Evolutionary conservation across 1,140 invertebrate species (phyloP).

Genomic region (Sycophila sp.): DNA sequence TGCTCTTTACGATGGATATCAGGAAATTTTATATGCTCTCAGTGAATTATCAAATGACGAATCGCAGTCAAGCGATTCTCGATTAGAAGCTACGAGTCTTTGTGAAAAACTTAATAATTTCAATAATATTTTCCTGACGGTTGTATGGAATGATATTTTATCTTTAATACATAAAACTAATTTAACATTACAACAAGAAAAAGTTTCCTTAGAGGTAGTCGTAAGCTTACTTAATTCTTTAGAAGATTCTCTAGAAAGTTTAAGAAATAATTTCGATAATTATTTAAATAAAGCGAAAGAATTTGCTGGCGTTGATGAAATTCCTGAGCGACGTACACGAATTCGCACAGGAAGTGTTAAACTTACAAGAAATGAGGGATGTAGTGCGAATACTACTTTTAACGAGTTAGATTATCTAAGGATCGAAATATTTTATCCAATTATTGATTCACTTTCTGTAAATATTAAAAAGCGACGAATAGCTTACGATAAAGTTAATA

Average conservation of each 20-base stretch:
- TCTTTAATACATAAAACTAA: not conserved
- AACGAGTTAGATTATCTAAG: not conserved
- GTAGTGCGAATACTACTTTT: not conserved
- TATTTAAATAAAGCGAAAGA: not conserved
- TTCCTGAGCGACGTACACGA: not conserved
- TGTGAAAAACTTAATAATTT: not conserved
- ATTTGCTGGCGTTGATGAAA: not conserved
- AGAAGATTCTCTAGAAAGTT: not conserved
- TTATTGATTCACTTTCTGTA: too few species aligned
- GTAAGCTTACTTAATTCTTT: not conserved
- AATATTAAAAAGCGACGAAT: too few species aligned
- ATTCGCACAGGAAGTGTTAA: not conserved
- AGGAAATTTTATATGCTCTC: constrained; percentile 22
- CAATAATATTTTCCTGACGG: not conserved
- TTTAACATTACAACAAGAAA: constrained; percentile 5
- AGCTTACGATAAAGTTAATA: too few species aligned
- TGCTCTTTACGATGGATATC: constrained; percentile 15
- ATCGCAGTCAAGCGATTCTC: constrained; percentile 15
- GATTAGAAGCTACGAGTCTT: constrained; percentile 24
- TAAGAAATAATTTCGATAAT: not conserved
- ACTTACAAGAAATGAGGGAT: not conserved
- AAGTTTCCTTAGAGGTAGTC: not conserved
- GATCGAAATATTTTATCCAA: too few species aligned
- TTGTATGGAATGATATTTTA: constrained; percentile 10
- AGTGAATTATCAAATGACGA: constrained; percentile 4